These are phyloP conservation scores for Clarias laeviceps DNA, from an alignment of 2,797 vertebrate genomes.

Conservation along the genomic window DNA sequence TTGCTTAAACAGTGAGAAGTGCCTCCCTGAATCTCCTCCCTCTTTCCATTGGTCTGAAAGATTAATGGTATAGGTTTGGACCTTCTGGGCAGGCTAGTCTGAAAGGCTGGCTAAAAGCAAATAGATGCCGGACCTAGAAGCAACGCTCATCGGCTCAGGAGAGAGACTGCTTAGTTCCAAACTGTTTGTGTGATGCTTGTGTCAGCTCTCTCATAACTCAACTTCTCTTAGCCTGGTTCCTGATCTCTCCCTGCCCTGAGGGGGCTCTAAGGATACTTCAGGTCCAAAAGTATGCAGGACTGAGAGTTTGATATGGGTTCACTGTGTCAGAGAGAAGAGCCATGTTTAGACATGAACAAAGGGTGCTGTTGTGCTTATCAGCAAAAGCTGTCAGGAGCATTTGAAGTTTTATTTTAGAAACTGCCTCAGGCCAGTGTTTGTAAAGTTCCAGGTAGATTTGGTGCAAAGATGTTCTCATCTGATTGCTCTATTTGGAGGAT, in stretches of 20 bases:
- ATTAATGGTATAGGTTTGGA: slow-evolving; percentile 76
- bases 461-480: slow-evolving; percentile 66
- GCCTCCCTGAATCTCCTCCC: slow-evolving; percentile 57
- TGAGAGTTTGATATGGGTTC: slow-evolving; percentile 75
- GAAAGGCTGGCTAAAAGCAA: slow-evolving; percentile 52
- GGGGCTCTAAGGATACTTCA: slow-evolving; percentile 52
- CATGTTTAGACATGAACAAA: slow-evolving; percentile 76
- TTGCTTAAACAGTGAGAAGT: slow-evolving; percentile 56
- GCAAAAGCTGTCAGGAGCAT: slow-evolving; percentile 77
- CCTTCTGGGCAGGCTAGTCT: slow-evolving; percentile 70
- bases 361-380: slow-evolving; percentile 74
- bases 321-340: slow-evolving; percentile 75
- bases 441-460: slow-evolving; percentile 76
- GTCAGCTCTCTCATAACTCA: slow-evolving; percentile 71
- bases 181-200: slow-evolving; percentile 52
- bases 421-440: slow-evolving; percentile 73
- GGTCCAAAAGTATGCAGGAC: slow-evolving; percentile 74
- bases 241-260: slow-evolving; percentile 57
- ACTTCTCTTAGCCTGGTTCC: slow-evolving; percentile 60
- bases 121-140: slow-evolving; percentile 48
- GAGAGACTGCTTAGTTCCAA: slow-evolving; percentile 60
- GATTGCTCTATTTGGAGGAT: slow-evolving; percentile 58
- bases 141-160: slow-evolving; percentile 43
- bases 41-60: slow-evolving; percentile 58
- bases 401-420: slow-evolving; percentile 76